Evolutionary conservation across 2,113 vertebrate genomes (phyloP).

Genomic region (Pelmatolapia mariae): DNA sequence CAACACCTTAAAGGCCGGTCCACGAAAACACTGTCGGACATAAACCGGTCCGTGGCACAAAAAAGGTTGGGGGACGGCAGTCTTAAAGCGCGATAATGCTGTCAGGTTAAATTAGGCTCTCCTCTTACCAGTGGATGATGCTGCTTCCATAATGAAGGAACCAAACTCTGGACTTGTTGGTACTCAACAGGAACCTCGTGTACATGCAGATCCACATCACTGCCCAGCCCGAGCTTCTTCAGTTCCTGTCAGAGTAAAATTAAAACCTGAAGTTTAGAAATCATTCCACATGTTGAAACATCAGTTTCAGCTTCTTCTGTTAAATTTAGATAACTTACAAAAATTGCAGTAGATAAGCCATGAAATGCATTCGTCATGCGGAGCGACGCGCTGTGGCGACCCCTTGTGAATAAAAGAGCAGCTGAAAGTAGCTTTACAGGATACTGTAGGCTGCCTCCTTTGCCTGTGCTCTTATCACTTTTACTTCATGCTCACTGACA

Average conservation of each 20-base stretch:
- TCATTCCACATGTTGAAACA: background rate
- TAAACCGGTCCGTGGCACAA: background rate
- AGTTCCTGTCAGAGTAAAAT: slow-evolving; percentile 75
- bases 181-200: slow-evolving; percentile 95
- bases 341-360: background rate
- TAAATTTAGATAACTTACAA: background rate
- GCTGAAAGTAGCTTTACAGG: background rate
- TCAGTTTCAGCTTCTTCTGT: background rate
- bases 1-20: background rate
- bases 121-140: slow-evolving; percentile 83
- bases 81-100: background rate
- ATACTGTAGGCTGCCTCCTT: background rate
- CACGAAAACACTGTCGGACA: background rate
- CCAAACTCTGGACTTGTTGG: slow-evolving; percentile 84
- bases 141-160: slow-evolving; percentile 89
- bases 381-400: rapidly evolving
- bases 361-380: background rate
- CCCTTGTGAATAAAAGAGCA: background rate
- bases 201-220: slow-evolving; percentile 83
- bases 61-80: background rate
- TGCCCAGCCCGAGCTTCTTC: slow-evolving; percentile 86
- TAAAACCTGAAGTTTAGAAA: background rate
- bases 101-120: background rate
- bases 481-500: background rate
- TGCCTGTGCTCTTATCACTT: background rate